Evolutionary conservation across 1,140 invertebrate species (phyloP).

Genomic region (Neodiprion virginianus): DNA sequence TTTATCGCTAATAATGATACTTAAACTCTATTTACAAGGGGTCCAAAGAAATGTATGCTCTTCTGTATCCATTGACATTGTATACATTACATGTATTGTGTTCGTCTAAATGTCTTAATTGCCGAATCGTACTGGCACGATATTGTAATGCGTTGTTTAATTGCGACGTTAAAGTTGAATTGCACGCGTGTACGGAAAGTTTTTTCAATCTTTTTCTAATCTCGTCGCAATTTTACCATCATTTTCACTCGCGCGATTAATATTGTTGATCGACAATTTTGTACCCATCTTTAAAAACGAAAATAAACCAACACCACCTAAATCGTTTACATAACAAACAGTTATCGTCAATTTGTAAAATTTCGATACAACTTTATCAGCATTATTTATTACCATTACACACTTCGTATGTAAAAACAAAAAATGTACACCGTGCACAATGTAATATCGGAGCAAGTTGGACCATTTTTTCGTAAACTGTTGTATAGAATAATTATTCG

Average conservation of each 20-base stretch:
- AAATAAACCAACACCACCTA: no score
- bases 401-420: no score
- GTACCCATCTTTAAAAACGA: no score
- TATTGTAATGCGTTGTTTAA: background rate
- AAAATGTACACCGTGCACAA: background rate
- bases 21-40: constrained; percentile 2
- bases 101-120: background rate
- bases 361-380: no score
- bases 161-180: background rate
- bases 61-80: constrained; percentile 4
- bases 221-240: no score
- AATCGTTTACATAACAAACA: no score
- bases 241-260: no score
- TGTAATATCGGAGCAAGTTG: background rate
- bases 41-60: constrained; percentile 7
- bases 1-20: background rate
- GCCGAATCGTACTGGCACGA: background rate
- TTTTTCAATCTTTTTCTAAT: no score
- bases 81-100: constrained; percentile 1
- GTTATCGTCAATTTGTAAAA: no score
- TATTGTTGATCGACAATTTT: no score
- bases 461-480: constrained; percentile 4
- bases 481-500: background rate
- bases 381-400: no score
- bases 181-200: background rate